Percentiles rank a stretch among this genome's conserved stretches.
These are phyloP conservation scores for Centropyge bicolor DNA, from an alignment of 2,797 vertebrate species.

Conservation along the genomic window DNA sequence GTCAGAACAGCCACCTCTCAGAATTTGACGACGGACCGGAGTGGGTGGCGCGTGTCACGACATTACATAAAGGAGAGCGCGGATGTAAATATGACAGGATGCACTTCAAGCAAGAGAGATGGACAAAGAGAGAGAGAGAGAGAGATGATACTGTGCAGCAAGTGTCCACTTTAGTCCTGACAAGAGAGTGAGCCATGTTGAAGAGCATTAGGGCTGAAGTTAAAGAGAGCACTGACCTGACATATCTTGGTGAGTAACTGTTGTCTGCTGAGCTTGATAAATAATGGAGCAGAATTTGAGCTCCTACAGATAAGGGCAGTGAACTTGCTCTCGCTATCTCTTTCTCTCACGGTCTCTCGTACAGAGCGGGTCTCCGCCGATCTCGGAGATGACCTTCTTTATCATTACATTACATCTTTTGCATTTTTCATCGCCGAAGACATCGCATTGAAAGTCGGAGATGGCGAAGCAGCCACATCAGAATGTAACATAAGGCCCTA, in stretches of 20 bases:
- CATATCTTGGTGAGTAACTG: slow-evolving; percentile 72
- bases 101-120: slow-evolving; percentile 2
- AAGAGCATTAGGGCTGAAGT: slow-evolving; percentile 67
- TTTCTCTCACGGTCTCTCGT: slow-evolving; percentile 16
- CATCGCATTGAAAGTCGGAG: not conserved
- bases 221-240: slow-evolving; percentile 69
- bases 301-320: slow-evolving; percentile 51
- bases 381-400: slow-evolving; percentile 22
- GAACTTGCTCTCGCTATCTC: slow-evolving; percentile 45
- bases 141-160: slow-evolving; percentile 36
- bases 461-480: not conserved
- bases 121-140: slow-evolving; percentile 7
- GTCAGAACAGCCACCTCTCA: not conserved
- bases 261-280: slow-evolving; percentile 75
- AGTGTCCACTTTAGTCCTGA: slow-evolving; percentile 55
- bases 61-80: not conserved
- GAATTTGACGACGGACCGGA: not conserved
- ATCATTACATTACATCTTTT: slow-evolving; percentile 21
- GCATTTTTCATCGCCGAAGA: slow-evolving; percentile 26
- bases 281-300: slow-evolving; percentile 69
- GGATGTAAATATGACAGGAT: slow-evolving; percentile 2
- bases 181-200: slow-evolving; percentile 58
- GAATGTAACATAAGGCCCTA: not conserved
- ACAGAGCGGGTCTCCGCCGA: not conserved
- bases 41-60: not conserved